Evolutionary conservation across 2,797 vertebrate genomes (phyloP).

Genomic region (Lepidocolaptes lacrymiger): DNA sequence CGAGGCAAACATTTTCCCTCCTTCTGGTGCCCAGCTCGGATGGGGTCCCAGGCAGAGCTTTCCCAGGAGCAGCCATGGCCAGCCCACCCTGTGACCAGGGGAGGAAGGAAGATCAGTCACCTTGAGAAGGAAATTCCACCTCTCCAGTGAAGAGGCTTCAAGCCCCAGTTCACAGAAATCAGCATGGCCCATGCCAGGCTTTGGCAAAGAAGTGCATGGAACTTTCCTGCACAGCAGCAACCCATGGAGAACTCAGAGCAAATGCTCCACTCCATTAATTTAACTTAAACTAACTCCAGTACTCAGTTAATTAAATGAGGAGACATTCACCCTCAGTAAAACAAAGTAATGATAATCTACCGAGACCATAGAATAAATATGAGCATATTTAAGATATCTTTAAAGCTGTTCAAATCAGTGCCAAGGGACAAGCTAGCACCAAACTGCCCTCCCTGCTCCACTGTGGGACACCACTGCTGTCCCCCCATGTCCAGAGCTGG

Average conservation of each 20-base stretch:
- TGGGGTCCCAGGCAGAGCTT: neutral
- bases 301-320: neutral
- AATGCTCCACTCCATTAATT: neutral
- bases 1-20: neutral
- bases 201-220: neutral
- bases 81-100: rapidly evolving
- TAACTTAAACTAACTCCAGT: neutral
- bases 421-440: neutral
- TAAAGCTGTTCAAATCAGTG: neutral
- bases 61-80: neutral
- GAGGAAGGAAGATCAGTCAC: neutral
- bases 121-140: neutral
- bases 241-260: neutral
- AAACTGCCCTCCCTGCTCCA: neutral
- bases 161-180: neutral
- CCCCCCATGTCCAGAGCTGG: neutral
- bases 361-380: neutral
- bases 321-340: neutral
- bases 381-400: neutral
- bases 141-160: neutral
- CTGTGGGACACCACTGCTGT: neutral
- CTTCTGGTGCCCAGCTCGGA: neutral
- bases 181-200: rapidly evolving
- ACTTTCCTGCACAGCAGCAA: neutral
- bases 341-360: neutral